Base-by-base conservation (phyloP, 2,888 invertebrate species). In the Tridacna crocea region DNA sequence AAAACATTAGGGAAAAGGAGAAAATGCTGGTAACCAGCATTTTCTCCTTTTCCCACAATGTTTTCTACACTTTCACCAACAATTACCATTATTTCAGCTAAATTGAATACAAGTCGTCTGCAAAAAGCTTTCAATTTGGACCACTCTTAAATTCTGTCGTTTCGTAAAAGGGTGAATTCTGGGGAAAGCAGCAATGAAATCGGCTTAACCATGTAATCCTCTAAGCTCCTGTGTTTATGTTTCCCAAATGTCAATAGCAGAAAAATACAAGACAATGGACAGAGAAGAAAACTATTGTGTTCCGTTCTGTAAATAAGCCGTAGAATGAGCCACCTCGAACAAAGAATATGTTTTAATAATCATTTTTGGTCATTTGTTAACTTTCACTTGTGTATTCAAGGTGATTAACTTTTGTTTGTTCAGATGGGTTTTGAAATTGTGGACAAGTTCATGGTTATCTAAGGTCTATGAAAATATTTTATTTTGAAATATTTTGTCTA, bases 201-300 rank as follows among this genome's bases (percentile, higher is more conserved):
- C 84, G 75, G 87, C 87, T 87, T 87, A 87, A 36, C 55, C 58
- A 36, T 76, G 77, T 87, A 87, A 87, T 87, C 87, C 87, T 75
- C 61, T 83, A 80, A 79, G 79, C 75, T 75, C 74, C 73, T 22
- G 61, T 84, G 86, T 86, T 83, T 84, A 86, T 72, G 83, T 75
- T 36, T 77, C 66, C 74, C 13, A 68, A 83, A 75, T 78, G 85
- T 85, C 85, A 83, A 85, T 82, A 85, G 24, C 79, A 79, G 76
- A 65, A 47, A 65, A 48, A 36, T 8, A 48, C 63, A 47, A n/a
- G 51, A 51, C 79, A 70, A 80, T 72, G 77, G n/a, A 65, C 75
- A 72, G 75, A 68, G 80, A 70, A 78, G 79, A 79, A 75, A 60
- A 60, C 76, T 27, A 60, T 80, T 86, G 83, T 83, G 15, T 36